A percentile compares a stretch with the other conserved stretches of the same genome.
Conservation (phyloP, 2,888 invertebrate species). For the Disparrhopalites patrizii region DNA sequence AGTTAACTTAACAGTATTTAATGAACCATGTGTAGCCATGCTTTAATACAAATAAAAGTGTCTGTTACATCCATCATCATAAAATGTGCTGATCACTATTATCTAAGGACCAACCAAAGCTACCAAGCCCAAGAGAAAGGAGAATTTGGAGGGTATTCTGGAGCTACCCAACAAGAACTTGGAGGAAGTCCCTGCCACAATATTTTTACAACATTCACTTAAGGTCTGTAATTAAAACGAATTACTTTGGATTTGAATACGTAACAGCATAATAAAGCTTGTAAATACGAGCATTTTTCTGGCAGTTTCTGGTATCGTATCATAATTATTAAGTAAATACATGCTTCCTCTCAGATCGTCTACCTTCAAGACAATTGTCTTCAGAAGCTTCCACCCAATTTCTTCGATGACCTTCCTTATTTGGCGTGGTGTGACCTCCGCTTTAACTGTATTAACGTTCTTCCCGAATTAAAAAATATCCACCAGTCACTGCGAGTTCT, state of each 20-base stretch:
- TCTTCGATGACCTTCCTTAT: constrained; percentile 38
- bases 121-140: not conserved
- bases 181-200: constrained; percentile 29
- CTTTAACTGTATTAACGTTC: constrained; percentile 26
- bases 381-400: constrained; percentile 30
- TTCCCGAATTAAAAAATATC: constrained; percentile 27
- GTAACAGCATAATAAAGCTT: too few species aligned
- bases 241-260: not conserved
- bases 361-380: constrained; percentile 35
- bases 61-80: too few species aligned
- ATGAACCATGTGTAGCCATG: too few species aligned
- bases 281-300: too few species aligned
- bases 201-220: constrained; percentile 36
- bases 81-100: too few species aligned
- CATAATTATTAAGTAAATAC: not conserved
- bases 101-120: not conserved
- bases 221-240: constrained; percentile 18
- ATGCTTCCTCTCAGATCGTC: too few species aligned
- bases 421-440: constrained; percentile 38
- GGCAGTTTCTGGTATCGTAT: not conserved
- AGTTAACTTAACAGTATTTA: too few species aligned
- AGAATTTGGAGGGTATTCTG: constrained; percentile 4
- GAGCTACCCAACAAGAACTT: constrained; percentile 32
- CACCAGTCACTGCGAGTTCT: constrained; percentile 34
- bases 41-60: too few species aligned